These are phyloP conservation scores for Hipposideros armiger DNA, from an alignment of 2,113 vertebrate genomes.

Conservation along the genomic window DNA sequence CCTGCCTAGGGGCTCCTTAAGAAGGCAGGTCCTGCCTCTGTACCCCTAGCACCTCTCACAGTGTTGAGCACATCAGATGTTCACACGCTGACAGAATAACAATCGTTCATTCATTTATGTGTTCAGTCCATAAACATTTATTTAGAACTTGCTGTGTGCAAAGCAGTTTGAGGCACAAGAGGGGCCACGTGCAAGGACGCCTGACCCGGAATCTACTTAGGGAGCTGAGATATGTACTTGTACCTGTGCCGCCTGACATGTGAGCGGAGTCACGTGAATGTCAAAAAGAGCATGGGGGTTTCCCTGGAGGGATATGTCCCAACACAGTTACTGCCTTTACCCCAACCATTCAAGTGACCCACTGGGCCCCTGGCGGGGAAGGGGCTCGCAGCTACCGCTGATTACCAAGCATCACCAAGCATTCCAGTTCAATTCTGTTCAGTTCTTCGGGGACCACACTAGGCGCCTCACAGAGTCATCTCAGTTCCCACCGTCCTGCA, in stretches of 20 bases:
- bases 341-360: neutral
- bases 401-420: neutral
- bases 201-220: neutral
- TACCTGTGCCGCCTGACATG: neutral
- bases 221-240: neutral
- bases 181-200: neutral
- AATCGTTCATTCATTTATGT: neutral
- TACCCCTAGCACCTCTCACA: neutral
- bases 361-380: accelerated
- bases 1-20: neutral
- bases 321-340: neutral
- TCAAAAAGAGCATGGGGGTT: neutral
- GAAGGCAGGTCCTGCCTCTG: neutral
- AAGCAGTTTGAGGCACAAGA: neutral
- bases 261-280: neutral
- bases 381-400: neutral
- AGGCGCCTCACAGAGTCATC: neutral
- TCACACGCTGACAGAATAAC: neutral
- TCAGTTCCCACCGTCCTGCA: neutral
- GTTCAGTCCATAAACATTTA: neutral
- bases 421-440: neutral
- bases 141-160: neutral
- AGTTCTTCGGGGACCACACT: neutral
- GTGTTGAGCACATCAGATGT: accelerated
- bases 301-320: neutral